These are phyloP conservation scores for Leptopilina boulardi DNA, from an alignment of 1,140 invertebrate species.

Conservation along the genomic window DNA sequence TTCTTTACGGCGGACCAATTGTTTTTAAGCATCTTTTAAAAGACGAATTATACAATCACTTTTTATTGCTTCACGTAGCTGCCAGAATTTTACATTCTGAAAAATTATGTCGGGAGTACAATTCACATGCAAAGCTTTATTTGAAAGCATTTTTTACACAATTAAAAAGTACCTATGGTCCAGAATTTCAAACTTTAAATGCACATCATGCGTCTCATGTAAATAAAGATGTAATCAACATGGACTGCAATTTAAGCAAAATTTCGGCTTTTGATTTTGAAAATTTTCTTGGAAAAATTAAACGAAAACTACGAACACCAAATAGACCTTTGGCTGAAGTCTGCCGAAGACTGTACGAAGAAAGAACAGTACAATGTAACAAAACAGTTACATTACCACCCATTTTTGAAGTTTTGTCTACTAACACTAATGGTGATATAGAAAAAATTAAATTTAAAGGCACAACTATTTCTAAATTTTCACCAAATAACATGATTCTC, in stretches of 20 bases:
- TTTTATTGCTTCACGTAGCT: slow-evolving; percentile 39
- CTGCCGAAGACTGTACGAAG: background rate
- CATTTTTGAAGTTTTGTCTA: too few species aligned
- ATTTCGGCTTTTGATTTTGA: slow-evolving; percentile 41
- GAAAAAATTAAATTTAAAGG: too few species aligned
- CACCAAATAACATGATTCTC: too few species aligned
- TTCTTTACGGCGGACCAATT: slow-evolving; percentile 34
- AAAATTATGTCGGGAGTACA: slow-evolving; percentile 13
- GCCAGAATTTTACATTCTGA: slow-evolving; percentile 41
- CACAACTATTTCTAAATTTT: too few species aligned
- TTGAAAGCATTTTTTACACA: slow-evolving; percentile 18
- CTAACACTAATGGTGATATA: too few species aligned
- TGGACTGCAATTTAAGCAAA: slow-evolving; percentile 15
- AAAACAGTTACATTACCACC: too few species aligned
- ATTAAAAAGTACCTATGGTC: background rate
- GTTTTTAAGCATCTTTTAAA: slow-evolving; percentile 38
- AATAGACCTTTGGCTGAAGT: slow-evolving; percentile 36
- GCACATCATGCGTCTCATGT: slow-evolving; percentile 39
- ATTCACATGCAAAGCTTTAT: slow-evolving; percentile 35
- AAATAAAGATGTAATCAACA: slow-evolving; percentile 39
- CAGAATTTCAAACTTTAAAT: slow-evolving; percentile 30
- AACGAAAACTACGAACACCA: slow-evolving; percentile 32
- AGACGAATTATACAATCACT: slow-evolving; percentile 40
- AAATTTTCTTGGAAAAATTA: slow-evolving; percentile 41
- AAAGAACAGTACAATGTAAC: too few species aligned